Evolutionary conservation across 2,888 invertebrate species (phyloP).

Genomic region (Lasiommata megera): DNA sequence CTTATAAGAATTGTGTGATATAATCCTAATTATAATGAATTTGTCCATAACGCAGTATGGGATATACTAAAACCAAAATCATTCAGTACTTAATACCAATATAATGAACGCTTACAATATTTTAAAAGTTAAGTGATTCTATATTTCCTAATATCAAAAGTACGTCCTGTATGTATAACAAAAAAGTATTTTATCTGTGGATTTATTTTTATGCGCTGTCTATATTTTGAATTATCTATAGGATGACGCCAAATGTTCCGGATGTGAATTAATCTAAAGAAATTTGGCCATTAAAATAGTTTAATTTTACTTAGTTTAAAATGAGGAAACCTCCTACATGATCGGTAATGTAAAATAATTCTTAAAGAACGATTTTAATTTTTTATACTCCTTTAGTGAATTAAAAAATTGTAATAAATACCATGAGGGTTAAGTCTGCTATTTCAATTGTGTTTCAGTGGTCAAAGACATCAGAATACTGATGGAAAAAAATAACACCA

Average conservation of each 20-base stretch:
- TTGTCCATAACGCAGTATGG: slow-evolving; percentile 58
- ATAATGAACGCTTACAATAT: slow-evolving; percentile 57
- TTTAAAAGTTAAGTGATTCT: slow-evolving; percentile 51
- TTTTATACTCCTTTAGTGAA: not conserved
- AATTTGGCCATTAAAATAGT: slow-evolving; percentile 17
- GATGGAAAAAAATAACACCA: too few relatives aligned
- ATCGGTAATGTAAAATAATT: slow-evolving; percentile 18
- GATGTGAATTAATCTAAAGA: slow-evolving; percentile 14
- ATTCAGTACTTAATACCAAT: slow-evolving; percentile 73
- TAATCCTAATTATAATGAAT: slow-evolving; percentile 71
- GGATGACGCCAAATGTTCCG: slow-evolving; percentile 23
- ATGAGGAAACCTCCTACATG: slow-evolving; percentile 17
- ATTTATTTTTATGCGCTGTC: slow-evolving; percentile 35
- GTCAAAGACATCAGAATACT: too few relatives aligned
- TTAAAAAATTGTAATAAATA: not conserved
- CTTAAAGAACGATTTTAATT: not conserved
- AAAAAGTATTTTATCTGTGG: slow-evolving; percentile 31
- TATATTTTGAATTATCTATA: slow-evolving; percentile 21
- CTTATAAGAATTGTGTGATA: slow-evolving; percentile 79
- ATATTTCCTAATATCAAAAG: slow-evolving; percentile 52
- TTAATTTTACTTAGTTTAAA: slow-evolving; percentile 11
- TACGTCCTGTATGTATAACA: slow-evolving; percentile 50
- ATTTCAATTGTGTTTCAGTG: too few relatives aligned
- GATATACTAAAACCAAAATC: slow-evolving; percentile 64
- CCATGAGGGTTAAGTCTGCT: too few relatives aligned